Base-by-base conservation (phyloP, 2,797 vertebrate species). In the Knipowitschia caucasica region DNA sequence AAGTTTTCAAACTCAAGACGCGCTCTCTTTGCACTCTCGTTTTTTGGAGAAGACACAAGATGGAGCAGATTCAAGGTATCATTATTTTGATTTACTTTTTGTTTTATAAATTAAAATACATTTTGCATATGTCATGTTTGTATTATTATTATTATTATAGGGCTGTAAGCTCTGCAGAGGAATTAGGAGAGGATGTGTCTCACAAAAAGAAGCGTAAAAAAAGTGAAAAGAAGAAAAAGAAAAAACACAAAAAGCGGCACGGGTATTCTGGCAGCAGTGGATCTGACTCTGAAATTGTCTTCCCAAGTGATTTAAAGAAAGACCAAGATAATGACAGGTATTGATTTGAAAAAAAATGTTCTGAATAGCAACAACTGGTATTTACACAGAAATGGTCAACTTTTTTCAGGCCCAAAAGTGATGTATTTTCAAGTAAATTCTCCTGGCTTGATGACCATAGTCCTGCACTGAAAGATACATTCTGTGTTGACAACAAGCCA, bases 381-480 rank as follows among this genome's bases (percentile, higher is more conserved):
- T 55, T n/a, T 46, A 8, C 39, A n/a, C 50, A 33, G 11, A 30
- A 17, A 11, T 55, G n/a, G n/a, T n/a, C n/a, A n/a, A n/a, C n/a
- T 11, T 17, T 20, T 57, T 10, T 7, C 50, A 80, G 74, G 47
- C 53, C 39, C 4, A 54, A 77, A 20, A 46, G 18, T 51, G 54
- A 73, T 45, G 53, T 67, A 1, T 54, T 85, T 50, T 76, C 46
- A 61, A 95, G 88, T 54, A 39, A 0, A 53, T 90, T 89, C 58
- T 67, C 89, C 60, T 98, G 96, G 95, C 86, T 96, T 38, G 97
- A 98, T 69, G 96, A 99, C 49, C 1, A 93, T 31, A 81, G 90
- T 76, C 52, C 64, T 6, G 68, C 83, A 45, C 75, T 79, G 0
- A 69, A 80, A 52, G 90, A 89, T 45, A 78, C 69, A 1, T 99